phyloP scores from a whole-genome alignment of 2,797 vertebrate species.

The Ceryle rudis region DNA sequence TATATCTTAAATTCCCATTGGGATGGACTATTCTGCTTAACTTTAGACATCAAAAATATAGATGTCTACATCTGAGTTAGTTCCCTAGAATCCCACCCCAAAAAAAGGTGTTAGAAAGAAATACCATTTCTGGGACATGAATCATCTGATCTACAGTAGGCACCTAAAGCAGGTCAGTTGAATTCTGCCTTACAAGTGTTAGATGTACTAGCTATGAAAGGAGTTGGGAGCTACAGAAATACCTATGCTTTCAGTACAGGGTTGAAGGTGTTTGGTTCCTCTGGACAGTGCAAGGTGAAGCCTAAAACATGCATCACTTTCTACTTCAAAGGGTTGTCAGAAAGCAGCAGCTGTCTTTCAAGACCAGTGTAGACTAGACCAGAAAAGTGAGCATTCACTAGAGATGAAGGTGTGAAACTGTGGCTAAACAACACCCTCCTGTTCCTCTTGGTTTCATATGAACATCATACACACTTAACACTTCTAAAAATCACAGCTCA shows the following conservation, averaged over 20 bases:
- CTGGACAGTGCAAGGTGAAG: neutral
- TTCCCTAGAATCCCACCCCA: neutral
- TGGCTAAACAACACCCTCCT: conserved; percentile 47
- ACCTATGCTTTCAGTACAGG: fast-evolving
- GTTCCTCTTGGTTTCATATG: conserved; percentile 34
- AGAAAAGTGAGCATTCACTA: conserved; percentile 41
- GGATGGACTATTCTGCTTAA: neutral
- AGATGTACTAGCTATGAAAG: neutral
- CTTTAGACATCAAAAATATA: neutral
- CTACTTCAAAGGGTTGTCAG: neutral
- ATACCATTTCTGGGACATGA: neutral
- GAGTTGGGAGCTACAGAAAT: neutral
- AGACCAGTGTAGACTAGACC: conserved; percentile 17
- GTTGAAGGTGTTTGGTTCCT: neutral
- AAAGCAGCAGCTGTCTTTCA: conserved; percentile 29
- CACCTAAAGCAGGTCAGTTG: neutral
- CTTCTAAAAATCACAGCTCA: conserved; percentile 60
- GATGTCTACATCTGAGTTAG: neutral
- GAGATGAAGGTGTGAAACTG: conserved; percentile 51
- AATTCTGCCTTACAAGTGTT: neutral
- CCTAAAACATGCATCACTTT: neutral
- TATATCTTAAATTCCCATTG: neutral
- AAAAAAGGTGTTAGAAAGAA: neutral
- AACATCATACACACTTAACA: conserved; percentile 54
- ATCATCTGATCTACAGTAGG: neutral